These are phyloP conservation scores for Theretra japonica DNA, from an alignment of 2,888 invertebrate genomes.

Conservation along the genomic window DNA sequence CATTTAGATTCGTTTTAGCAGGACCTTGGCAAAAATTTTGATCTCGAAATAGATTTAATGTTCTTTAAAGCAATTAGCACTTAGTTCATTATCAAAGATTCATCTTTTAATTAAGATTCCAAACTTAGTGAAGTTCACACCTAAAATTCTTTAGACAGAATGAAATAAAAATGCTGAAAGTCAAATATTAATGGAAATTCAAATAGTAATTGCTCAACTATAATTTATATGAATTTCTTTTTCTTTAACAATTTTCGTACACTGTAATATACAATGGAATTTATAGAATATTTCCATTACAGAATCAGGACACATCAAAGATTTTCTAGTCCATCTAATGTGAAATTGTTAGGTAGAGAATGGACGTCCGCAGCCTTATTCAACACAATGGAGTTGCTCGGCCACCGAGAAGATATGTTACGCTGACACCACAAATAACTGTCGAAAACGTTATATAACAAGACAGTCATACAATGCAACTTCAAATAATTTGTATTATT, in stretches of 20 bases:
- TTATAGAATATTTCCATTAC: background rate
- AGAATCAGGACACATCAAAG: background rate
- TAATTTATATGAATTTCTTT: background rate
- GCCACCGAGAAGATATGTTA: constrained; percentile 8
- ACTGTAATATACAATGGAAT: background rate
- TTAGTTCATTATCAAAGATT: background rate
- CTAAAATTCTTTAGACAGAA: background rate
- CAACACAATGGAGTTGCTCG: constrained; percentile 9
- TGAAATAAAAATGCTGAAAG: background rate
- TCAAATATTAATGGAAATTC: background rate
- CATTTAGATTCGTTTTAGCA: background rate
- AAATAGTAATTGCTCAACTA: background rate
- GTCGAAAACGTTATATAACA: background rate
- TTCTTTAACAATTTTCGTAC: no score
- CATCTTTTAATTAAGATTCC: constrained; percentile 7
- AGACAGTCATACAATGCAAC: background rate
- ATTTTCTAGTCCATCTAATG: background rate
- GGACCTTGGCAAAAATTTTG: background rate
- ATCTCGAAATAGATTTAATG: background rate
- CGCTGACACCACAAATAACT: constrained; percentile 9
- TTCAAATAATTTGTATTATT: no score
- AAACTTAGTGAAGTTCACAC: background rate
- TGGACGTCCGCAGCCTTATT: background rate
- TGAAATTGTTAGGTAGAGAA: constrained; percentile 17
- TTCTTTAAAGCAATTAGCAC: constrained; percentile 7